Base-by-base conservation (phyloP, 2,888 invertebrate species). In the Eupeodes latifasciatus region DNA sequence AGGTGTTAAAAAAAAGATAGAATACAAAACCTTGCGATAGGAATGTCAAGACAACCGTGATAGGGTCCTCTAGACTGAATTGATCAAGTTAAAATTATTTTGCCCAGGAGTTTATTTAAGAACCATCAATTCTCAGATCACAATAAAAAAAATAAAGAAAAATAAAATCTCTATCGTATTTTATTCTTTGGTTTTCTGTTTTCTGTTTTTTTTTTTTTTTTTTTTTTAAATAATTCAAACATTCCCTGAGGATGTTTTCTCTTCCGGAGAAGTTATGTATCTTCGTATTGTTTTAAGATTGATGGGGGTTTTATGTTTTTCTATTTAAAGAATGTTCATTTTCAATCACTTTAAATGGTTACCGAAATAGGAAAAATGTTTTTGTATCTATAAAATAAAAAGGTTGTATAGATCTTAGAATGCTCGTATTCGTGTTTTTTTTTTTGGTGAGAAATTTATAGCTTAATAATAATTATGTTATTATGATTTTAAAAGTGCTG, bases 51-150 rank as follows among this genome's bases (percentile, higher is more conserved):
- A 27, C 57, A 27, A 27, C 12, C 9, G 12, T 6, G 34, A 34
- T 7, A 12, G 27, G 40, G 27, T 27, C 5, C 12, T 7, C 11
- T 6, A 2, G 12, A 14, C 6, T 11, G 3, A 2, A 11, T 36
- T 2, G 5, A 36, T 9, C 61, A 61, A 36, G 36, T 16, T 36
- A 10, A 40, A 61, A 36, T 16, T 40, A 61, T 40, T 61, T 61
- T 36, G 36, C n/a, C 40, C 36, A 61, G 40, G 36, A 61, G 61
- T 61, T 40, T n/a, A 61, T 61, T 61, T 40, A 36, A 61, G 10
- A 36, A 16, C 36, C 61, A 40, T 61, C 10, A 40, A 61, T 61
- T 61, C 36, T 36, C 36, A n/a, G 36, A 61, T 61, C 36, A 36
- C 61, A 36, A 59, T 9, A 36, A 36, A 61, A n/a, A 36, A 4